These are phyloP conservation scores for Tipula confusa DNA, from an alignment of 2,888 invertebrate genomes.

Conservation along the genomic window DNA sequence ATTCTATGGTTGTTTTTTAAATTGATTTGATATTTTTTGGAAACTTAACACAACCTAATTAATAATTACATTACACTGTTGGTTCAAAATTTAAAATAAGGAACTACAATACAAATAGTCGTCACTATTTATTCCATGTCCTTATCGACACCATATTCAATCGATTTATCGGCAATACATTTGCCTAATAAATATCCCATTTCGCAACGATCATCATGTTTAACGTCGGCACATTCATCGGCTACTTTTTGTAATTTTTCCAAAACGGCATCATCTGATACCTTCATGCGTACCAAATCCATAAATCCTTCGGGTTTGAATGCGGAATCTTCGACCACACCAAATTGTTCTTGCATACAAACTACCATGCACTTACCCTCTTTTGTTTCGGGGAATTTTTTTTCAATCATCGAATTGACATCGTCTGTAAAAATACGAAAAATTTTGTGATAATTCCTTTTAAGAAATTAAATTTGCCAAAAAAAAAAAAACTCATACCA, in stretches of 20 bases:
- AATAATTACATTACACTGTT: background rate
- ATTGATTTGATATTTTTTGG: background rate
- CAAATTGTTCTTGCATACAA: constrained; percentile 26
- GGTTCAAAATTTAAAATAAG: background rate
- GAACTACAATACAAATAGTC: too few species aligned
- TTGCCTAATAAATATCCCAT: background rate
- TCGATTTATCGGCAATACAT: background rate
- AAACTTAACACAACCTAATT: background rate
- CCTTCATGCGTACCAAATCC: background rate
- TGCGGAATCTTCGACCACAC: background rate
- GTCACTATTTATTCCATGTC: background rate
- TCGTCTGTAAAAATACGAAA: background rate
- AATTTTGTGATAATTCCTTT: background rate
- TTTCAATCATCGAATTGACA: background rate
- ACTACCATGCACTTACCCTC: background rate
- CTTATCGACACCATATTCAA: background rate
- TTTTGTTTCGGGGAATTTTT: background rate
- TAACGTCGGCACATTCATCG: background rate
- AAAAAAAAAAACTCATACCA: background rate
- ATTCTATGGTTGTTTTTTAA: background rate
- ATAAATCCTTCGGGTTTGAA: background rate
- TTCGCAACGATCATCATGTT: background rate
- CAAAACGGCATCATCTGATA: background rate
- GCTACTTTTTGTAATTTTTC: background rate
- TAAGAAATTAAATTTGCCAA: background rate